These are phyloP conservation scores for Saccopteryx leptura DNA, from an alignment of 2,113 vertebrate genomes.

Conservation along the genomic window DNA sequence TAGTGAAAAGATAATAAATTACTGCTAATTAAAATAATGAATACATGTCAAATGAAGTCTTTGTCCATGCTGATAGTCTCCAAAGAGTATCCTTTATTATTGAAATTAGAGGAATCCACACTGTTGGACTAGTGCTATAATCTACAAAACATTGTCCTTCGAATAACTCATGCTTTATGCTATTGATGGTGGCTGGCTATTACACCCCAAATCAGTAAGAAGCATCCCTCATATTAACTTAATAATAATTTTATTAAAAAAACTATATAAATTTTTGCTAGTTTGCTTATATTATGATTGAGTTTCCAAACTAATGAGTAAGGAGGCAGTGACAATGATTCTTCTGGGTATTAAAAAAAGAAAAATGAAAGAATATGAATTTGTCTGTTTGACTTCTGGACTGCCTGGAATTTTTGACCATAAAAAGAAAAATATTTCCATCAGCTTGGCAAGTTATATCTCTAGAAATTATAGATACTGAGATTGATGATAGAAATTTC, in stretches of 20 bases:
- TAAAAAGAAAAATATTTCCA: background rate
- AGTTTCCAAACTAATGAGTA: background rate
- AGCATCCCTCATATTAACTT: background rate
- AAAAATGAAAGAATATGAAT: background rate
- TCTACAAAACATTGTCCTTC: background rate
- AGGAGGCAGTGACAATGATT: background rate
- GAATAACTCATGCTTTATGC: background rate
- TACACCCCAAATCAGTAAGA: background rate
- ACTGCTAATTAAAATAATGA: background rate
- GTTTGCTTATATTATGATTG: background rate
- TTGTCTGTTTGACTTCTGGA: constrained; percentile 17
- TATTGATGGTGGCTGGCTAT: background rate
- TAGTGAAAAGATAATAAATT: background rate
- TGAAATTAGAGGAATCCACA: background rate
- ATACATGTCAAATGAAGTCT: background rate
- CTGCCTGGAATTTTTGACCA: background rate
- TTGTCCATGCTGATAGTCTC: background rate
- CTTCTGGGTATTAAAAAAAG: background rate
- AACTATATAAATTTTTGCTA: background rate
- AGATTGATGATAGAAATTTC: background rate
- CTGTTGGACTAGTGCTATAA: background rate
- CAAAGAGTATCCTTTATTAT: background rate
- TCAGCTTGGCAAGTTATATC: background rate
- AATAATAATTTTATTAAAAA: background rate
- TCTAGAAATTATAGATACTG: background rate